Evolutionary conservation across 2,888 invertebrate genomes (phyloP), one percentile per base, ranked within the genome.

Genomic region (Netelia fuscicornis): DNA sequence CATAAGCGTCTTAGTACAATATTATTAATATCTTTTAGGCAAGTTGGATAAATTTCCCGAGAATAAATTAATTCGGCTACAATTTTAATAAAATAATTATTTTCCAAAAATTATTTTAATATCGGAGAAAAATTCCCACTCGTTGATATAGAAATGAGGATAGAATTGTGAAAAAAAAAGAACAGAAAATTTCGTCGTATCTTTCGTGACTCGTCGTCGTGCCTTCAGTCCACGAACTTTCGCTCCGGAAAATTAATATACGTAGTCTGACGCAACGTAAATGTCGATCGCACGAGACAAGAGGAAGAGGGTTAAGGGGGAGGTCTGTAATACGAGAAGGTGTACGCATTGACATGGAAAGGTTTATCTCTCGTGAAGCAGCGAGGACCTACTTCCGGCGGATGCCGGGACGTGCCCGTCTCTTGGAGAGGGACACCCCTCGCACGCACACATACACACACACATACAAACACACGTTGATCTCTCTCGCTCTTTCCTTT

Each of bases 351-450:
- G 85, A 85, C 85, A 82, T 76, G 85, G 75, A 82, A 82, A 82
- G 80, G 83, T 85, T 76, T 74, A 71, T 80, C 67, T 62, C 85
- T 62, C 85, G 85, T 83, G 85, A 62, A 76, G 85, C 83, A 64
- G 23, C 68, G 85, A 85, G 80, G 83, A 72, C 72, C 72, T 56
- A 83, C 83, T 83, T 85, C 85, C 85, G 85, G 83, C 85, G 85
- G 85, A 85, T 85, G 85, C 71, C 83, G 83, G 65, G 72, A 80
- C 83, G 85, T 83, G 80, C 72, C 83, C 62, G 83, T 83, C 85
- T 85, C 79, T 67, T 56, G 58, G 65, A 48, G 44, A 62, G 80
- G 77, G 60, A 68, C 56, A 17, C 67, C 11, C 13, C 17, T 8
- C 9, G n/a, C 10, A 8, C 9, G n/a, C 10, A 8, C 10, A 23